These are phyloP conservation scores for Greenwoodochromis staneri DNA, from an alignment of 2,113 vertebrate species.

Conservation along the genomic window DNA sequence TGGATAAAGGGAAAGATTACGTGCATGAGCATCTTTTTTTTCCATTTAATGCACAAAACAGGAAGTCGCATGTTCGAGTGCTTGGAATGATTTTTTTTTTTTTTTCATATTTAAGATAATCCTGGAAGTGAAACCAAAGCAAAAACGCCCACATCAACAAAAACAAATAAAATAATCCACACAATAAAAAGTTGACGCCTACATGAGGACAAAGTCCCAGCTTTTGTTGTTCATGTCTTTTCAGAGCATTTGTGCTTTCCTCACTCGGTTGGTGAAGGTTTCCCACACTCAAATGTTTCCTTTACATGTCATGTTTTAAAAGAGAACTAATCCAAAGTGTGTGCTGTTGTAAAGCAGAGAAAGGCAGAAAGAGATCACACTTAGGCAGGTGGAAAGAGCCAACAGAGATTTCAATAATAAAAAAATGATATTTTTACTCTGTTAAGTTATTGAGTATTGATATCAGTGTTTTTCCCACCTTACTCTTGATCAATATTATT, in stretches of 20 bases:
- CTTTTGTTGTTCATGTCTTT: not conserved
- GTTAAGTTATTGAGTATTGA: not conserved
- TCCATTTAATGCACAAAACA: not conserved
- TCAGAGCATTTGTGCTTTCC: not conserved
- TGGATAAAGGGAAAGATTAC: rapidly evolving
- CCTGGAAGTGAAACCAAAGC: not conserved
- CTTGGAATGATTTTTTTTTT: rapidly evolving
- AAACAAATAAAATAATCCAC: not conserved
- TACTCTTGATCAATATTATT: not conserved
- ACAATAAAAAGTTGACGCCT: not conserved
- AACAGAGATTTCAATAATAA: not conserved
- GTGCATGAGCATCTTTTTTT: not conserved
- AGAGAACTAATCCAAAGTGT: not conserved
- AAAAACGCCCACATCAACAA: not conserved
- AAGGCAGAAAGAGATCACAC: not conserved
- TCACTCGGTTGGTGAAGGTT: not conserved
- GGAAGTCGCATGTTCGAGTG: rapidly evolving
- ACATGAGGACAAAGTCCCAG: not conserved
- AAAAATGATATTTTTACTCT: not conserved
- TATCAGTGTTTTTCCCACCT: not conserved
- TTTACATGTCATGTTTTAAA: not conserved
- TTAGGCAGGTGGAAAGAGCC: not conserved
- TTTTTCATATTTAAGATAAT: not conserved
- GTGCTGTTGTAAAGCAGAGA: not conserved
- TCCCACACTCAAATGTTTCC: not conserved